These are phyloP conservation scores for Lagenorhynchus albirostris DNA, from an alignment of 2,113 vertebrate genomes.

Conservation along the genomic window DNA sequence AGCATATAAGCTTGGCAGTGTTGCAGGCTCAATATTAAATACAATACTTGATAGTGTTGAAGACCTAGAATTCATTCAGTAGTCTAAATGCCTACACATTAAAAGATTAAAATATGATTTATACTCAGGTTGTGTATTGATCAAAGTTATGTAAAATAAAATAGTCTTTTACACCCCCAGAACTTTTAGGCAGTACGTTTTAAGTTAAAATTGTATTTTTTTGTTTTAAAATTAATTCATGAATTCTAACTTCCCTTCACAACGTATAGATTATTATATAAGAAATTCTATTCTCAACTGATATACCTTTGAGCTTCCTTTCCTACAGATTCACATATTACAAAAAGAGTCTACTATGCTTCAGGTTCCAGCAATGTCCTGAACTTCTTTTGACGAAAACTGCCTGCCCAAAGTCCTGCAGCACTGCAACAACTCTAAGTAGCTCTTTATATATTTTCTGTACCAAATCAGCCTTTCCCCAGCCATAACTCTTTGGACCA, in stretches of 20 bases:
- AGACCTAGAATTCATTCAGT: neutral
- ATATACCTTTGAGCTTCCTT: neutral
- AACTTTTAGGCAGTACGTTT: neutral
- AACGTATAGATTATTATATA: neutral
- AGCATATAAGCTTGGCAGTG: neutral
- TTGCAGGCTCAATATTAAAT: neutral
- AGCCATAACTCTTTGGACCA: neutral
- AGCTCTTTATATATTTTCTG: neutral
- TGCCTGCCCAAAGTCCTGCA: neutral
- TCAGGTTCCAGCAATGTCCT: neutral
- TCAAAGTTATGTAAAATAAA: neutral
- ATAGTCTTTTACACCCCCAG: neutral
- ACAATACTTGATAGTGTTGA: neutral
- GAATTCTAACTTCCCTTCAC: slow-evolving; percentile 1
- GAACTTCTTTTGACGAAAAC: neutral
- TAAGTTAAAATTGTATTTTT: slow-evolving; percentile 15
- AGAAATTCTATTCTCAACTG: neutral
- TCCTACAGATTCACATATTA: neutral
- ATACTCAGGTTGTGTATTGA: slow-evolving; percentile 56
- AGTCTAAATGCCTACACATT: neutral
- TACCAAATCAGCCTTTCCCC: neutral
- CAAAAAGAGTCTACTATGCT: neutral
- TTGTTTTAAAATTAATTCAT: slow-evolving; percentile 39
- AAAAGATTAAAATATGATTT: neutral
- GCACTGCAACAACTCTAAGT: neutral